Conservation (phyloP, 2,113 vertebrate species). For the Dascyllus trimaculatus region DNA sequence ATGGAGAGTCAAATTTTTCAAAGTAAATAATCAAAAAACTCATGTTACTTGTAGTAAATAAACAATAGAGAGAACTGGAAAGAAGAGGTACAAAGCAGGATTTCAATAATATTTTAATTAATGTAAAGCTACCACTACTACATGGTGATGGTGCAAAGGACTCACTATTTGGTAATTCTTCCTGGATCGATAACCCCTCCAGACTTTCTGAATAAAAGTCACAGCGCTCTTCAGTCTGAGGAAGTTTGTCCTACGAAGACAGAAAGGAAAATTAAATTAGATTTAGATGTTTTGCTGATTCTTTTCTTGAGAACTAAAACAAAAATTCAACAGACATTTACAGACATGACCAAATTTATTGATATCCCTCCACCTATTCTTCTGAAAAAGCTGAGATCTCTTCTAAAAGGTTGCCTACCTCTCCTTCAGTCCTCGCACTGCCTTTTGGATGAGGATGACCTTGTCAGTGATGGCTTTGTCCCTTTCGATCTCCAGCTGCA, state of each 20-base stretch:
- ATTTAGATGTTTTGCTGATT: neutral
- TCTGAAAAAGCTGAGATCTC: neutral
- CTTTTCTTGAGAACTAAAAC: neutral
- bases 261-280: neutral
- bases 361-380: too few relatives aligned
- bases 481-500: constrained; percentile 96
- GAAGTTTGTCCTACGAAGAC: constrained; percentile 88
- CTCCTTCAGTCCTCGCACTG: constrained; percentile 93
- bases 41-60: too few relatives aligned
- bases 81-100: neutral
- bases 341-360: too few relatives aligned
- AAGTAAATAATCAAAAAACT: too few relatives aligned
- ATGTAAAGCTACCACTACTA: neutral
- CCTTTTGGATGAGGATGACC: constrained; percentile 98
- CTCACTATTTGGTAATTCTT: constrained; percentile 91
- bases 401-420: constrained; percentile 80
- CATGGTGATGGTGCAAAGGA: neutral
- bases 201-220: constrained; percentile 92
- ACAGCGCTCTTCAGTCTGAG: constrained; percentile 90
- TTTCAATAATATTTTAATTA: neutral
- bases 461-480: constrained; percentile 97
- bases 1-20: too few relatives aligned
- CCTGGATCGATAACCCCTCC: constrained; percentile 93
- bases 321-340: too few relatives aligned
- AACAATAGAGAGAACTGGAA: too few relatives aligned